phyloP scores from a whole-genome alignment of 2,888 invertebrate species.

The Nasonia oneida region DNA sequence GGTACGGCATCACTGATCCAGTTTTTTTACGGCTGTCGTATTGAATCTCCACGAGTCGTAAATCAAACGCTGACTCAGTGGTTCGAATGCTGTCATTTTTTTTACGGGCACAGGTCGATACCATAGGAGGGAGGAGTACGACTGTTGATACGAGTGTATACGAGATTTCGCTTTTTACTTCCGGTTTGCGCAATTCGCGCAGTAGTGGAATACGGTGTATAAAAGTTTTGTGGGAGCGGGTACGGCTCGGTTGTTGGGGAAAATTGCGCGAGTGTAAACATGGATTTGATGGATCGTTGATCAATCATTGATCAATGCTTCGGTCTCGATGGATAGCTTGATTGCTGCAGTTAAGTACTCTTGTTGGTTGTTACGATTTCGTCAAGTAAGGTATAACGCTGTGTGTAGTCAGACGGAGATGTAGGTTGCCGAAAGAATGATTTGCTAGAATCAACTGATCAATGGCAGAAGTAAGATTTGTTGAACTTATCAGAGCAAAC shows the following conservation, averaged over 20 bases:
- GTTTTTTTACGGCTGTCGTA: no score
- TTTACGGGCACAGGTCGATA: neutral
- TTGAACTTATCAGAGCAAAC: no score
- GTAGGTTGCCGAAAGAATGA: neutral
- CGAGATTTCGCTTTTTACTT: neutral
- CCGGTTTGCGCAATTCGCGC: neutral
- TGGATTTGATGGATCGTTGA: slow-evolving; percentile 2
- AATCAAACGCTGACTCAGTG: neutral
- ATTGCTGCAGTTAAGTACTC: slow-evolving; percentile 3
- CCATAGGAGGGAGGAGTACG: neutral
- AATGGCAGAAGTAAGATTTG: no score
- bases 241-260: neutral
- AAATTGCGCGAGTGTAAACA: neutral
- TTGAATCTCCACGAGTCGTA: slow-evolving; percentile 12
- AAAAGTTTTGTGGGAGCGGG: neutral
- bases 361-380: slow-evolving; percentile 1
- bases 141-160: neutral
- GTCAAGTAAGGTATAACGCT: neutral
- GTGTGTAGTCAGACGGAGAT: neutral
- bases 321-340: neutral
- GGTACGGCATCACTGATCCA: no score
- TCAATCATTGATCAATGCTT: slow-evolving; percentile 9
- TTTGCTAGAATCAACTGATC: neutral
- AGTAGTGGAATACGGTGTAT: neutral
- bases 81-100: neutral